Base-by-base conservation (phyloP, 2,113 vertebrate species). In the Myrmophylax atrothorax region DNA sequence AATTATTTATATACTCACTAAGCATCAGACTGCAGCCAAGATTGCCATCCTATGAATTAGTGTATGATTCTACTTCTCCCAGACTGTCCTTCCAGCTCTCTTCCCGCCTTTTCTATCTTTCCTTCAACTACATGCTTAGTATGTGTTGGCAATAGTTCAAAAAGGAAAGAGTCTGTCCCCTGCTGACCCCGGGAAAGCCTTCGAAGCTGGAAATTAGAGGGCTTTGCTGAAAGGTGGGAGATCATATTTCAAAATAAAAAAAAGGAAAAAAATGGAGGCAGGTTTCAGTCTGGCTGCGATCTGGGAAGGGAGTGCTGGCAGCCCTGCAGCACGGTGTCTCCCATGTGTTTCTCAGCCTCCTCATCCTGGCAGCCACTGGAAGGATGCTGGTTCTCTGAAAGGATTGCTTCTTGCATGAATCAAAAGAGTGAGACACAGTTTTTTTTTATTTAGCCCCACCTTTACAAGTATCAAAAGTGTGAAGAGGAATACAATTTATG, bases 261-360 rank as follows among this genome's bases (percentile, higher is more conserved):
- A 22, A 33, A 23, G 16, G 7, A 44, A 69, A 35, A 10, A 22
- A 23, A 25, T 6, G 38, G 38, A 42, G 18, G 7, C 38, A 33
- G 2, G 2, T 29, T 25, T 25, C 31, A 28, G 22, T 49, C 23
- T 0, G 5, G 13, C 29, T 64, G 37, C 3, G 3, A 6, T 13
- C 20, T 85, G 62, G 31, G 53, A 53, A 59, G 20, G 25, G 38
- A 63, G 8, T 0, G 1, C 19, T 3, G 8, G 60, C n/a, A 56
- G 18, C 14, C 33, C 18, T 37, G 44, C 1, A 10, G n/a, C 1
- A 4, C 23, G 12, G 0, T 12, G 4, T 82, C 35, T 90, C 59
- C 24, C 10, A 40, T 13, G 5, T 9, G 17, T 47, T 67, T 44
- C 40, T 35, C 19, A 15, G 17, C 70, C 9, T 33, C 23, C 6